phyloP scores from a whole-genome alignment of 23 tunicate genomes.

The Clavelina lepadiformis region DNA sequence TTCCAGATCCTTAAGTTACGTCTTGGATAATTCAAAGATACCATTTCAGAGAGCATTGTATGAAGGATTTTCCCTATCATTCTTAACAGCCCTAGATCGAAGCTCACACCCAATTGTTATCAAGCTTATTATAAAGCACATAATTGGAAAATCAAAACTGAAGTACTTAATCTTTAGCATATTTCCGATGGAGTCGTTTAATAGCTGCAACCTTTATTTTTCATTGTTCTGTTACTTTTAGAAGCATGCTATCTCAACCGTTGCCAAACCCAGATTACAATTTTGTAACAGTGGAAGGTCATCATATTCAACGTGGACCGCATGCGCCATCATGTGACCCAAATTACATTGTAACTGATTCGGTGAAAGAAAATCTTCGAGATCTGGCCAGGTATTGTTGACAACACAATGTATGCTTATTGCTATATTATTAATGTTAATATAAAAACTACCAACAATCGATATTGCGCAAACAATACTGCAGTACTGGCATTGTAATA shows the following conservation, averaged over 20 bases:
- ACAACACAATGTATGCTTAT: too few relatives aligned
- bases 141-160: conserved; percentile 38
- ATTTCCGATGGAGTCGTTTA: not conserved
- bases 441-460: too few relatives aligned
- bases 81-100: conserved; percentile 73
- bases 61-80: conserved; percentile 78
- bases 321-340: conserved; percentile 28
- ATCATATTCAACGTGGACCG: conserved; percentile 34
- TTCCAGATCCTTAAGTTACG: conserved; percentile 68
- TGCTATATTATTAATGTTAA: too few relatives aligned
- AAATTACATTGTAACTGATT: conserved; percentile 66
- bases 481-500: too few relatives aligned
- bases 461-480: too few relatives aligned
- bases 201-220: too few relatives aligned
- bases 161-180: conserved; percentile 12
- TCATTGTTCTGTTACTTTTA: too few relatives aligned
- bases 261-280: conserved; percentile 29
- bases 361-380: conserved; percentile 48
- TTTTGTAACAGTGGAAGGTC: conserved; percentile 6
- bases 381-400: conserved; percentile 74
- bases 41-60: conserved; percentile 47
- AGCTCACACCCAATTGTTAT: conserved; percentile 41
- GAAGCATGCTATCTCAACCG: conserved; percentile 10
- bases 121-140: conserved; percentile 27
- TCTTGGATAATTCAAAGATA: conserved; percentile 49